A percentile compares a stretch with the other conserved stretches of the same genome.
Evolutionary conservation across 2,888 invertebrate genomes (phyloP).

Genomic region (Steromphala cineraria): DNA sequence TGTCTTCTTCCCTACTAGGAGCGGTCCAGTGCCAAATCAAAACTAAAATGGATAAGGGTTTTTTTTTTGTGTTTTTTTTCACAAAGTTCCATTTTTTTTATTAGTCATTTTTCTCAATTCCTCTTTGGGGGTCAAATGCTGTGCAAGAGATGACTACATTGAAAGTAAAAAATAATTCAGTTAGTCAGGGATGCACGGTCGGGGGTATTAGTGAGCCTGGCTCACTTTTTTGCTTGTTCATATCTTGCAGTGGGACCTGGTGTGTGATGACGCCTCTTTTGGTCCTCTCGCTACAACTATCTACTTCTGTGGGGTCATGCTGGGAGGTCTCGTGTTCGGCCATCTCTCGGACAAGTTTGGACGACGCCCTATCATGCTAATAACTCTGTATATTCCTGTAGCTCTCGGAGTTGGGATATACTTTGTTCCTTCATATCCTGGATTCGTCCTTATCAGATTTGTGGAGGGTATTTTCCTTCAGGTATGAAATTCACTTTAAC

Average conservation of each 20-base stretch:
- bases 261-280: conserved; percentile 56
- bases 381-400: conserved; percentile 55
- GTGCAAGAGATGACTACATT: too few relatives aligned
- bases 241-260: conserved; percentile 63
- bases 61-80: too few relatives aligned
- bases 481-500: conserved; percentile 41
- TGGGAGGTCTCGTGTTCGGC: conserved; percentile 69
- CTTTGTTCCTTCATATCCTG: conserved; percentile 50
- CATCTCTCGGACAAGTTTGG: conserved; percentile 66
- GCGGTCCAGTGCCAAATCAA: too few relatives aligned
- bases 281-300: conserved; percentile 64
- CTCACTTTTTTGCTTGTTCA: too few relatives aligned
- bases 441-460: conserved; percentile 63
- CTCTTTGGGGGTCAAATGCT: too few relatives aligned
- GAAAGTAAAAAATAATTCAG: too few relatives aligned
- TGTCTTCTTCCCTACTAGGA: too few relatives aligned
- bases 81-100: too few relatives aligned
- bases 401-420: conserved; percentile 56
- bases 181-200: too few relatives aligned
- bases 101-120: too few relatives aligned
- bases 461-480: conserved; percentile 64
- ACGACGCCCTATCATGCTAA: conserved; percentile 61
- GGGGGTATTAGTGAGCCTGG: too few relatives aligned
- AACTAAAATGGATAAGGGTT: too few relatives aligned
- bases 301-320: conserved; percentile 70